phyloP scores from a whole-genome alignment of 2,888 invertebrate species.

The Tholera decimalis region DNA sequence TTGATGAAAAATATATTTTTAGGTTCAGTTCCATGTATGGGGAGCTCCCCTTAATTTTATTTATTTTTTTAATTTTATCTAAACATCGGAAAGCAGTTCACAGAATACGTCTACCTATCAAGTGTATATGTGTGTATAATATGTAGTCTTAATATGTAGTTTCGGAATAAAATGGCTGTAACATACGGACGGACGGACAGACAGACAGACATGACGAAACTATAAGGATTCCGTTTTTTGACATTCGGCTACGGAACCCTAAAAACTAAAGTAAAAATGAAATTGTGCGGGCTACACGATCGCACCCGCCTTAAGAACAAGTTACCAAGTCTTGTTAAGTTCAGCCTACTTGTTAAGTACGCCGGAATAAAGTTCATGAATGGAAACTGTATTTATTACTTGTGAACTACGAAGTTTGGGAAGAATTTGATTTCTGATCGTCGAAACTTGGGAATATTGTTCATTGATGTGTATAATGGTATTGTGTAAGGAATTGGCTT shows the following conservation, averaged over 20 bases:
- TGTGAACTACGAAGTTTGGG: slow-evolving; percentile 5
- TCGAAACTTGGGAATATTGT: slow-evolving; percentile 5
- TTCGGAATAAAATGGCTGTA: too few relatives aligned
- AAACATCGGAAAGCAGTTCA: too few relatives aligned
- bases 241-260: not conserved
- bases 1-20: too few relatives aligned
- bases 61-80: too few relatives aligned
- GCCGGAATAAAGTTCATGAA: slow-evolving; percentile 25
- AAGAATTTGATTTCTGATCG: not conserved
- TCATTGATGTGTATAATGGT: slow-evolving; percentile 5
- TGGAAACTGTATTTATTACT: slow-evolving; percentile 37
- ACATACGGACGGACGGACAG: too few relatives aligned
- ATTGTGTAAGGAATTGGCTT: not conserved
- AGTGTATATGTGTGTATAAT: too few relatives aligned
- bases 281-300: not conserved
- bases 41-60: too few relatives aligned
- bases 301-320: not conserved
- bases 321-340: not conserved
- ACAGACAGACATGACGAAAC: too few relatives aligned
- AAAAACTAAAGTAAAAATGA: not conserved
- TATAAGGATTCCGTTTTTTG: too few relatives aligned
- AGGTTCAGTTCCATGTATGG: too few relatives aligned
- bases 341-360: not conserved
- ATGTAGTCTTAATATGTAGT: too few relatives aligned
- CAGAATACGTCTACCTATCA: too few relatives aligned